A percentile compares a stretch with the other conserved stretches of the same genome.
These are phyloP conservation scores for Elephantulus edwardii DNA, from an alignment of 2,113 vertebrate species.

Conservation along the genomic window DNA sequence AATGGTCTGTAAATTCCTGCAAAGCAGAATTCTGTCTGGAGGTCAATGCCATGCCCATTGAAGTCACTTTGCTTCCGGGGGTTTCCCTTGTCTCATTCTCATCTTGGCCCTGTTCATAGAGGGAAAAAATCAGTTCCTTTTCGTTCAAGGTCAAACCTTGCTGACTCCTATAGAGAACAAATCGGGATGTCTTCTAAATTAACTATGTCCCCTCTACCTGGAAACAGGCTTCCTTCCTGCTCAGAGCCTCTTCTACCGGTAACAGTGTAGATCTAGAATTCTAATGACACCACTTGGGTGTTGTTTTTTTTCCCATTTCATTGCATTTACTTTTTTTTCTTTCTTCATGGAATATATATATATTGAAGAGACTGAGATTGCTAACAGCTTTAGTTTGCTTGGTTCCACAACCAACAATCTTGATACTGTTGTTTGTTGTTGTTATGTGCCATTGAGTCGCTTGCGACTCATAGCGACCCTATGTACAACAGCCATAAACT, in stretches of 20 bases:
- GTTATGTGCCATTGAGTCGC: too few species aligned
- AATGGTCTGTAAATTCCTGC: background rate
- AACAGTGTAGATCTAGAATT: background rate
- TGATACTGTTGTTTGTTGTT: too few species aligned
- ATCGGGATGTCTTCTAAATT: background rate
- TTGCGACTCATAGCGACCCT: too few species aligned
- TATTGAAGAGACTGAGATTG: too few species aligned
- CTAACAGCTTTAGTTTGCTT: too few species aligned
- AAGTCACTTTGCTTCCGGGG: background rate
- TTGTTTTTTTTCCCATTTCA: too few species aligned
- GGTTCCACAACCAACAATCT: too few species aligned
- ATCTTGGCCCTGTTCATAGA: background rate
- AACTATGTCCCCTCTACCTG: background rate
- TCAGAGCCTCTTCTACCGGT: background rate
- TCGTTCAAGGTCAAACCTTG: background rate
- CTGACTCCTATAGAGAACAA: background rate
- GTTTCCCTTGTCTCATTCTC: too few species aligned
- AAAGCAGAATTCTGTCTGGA: background rate
- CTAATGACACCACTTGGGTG: constrained; percentile 5
- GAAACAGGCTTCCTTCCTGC: background rate
- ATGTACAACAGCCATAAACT: too few species aligned
- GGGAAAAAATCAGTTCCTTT: background rate
- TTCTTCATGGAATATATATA: too few species aligned
- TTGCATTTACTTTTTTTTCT: too few species aligned
- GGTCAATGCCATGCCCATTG: background rate